Base-by-base conservation (phyloP, 2,113 vertebrate species). In the Ictalurus punctatus region DNA sequence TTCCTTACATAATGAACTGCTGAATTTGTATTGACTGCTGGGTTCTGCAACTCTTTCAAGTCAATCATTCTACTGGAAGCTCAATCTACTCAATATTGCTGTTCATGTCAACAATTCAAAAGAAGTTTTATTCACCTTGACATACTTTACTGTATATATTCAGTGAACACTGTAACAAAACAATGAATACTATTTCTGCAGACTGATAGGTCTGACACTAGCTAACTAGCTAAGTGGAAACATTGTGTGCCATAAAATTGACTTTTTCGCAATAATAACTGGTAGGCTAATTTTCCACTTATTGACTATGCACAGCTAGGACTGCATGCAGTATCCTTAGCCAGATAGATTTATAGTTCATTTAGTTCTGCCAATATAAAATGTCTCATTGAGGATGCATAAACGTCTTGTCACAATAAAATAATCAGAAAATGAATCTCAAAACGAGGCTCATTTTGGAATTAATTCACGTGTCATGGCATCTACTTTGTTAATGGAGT, bases 371-470 rank as follows among this genome's bases (percentile, higher is more conserved):
- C 17, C 89, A 88, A 30, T 34, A 76, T 40, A 83, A 80, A 79
- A 54, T 69, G 86, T 78, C 71, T 86, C 88, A 89, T 58, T 34
- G 16, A 82, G 54, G 54, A 82, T 82, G 54, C 91, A 84, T 83
- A 86, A 86, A 83, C 84, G 85, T 89, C 84, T 87, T 87, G 79
- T 90, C 73, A 84, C 73, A 86, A 91, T 92, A 86, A 90, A 92
- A 91, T 91, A 89, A 91, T 89, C 83, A 83, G 87, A 82, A 85
- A 90, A 73, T 84, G 80, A 37, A 82, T 61, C n/a, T 25, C 54
- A 85, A 90, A 90, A 90, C 34, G 40, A 83, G 73, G 78, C 48
- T 19, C 23, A 61, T 85, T 91, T 83, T 86, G 52, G 87, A 91
- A 91, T 91, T 87, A 91, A 89, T 91, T 90, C 48, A 73, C 10